These are phyloP conservation scores for Puma concolor DNA, from an alignment of 2,113 vertebrate genomes.

Conservation along the genomic window DNA sequence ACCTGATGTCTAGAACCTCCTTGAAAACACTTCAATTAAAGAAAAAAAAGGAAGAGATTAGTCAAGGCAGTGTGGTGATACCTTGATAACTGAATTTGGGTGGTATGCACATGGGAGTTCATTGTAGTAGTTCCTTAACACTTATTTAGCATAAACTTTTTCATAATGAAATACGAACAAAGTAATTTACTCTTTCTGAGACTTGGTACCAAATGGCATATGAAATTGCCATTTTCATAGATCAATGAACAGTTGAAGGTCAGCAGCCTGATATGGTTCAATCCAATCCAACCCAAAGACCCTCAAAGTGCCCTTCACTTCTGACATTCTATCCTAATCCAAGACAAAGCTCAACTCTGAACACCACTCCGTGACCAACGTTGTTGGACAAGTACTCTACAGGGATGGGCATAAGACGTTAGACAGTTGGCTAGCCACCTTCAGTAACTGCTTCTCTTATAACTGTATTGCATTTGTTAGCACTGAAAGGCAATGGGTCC, in stretches of 20 bases:
- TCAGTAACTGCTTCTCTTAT: background rate
- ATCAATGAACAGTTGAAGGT: background rate
- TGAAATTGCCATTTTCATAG: background rate
- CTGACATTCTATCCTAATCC: background rate
- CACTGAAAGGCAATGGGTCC: background rate
- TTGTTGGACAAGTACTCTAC: background rate
- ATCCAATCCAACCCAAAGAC: background rate
- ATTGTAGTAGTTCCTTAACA: background rate
- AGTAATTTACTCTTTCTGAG: background rate
- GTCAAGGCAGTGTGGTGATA: background rate
- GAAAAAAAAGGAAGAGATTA: background rate
- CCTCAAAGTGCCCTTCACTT: background rate
- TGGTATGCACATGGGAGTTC: background rate
- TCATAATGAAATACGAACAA: constrained; percentile 15
- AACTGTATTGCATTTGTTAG: background rate
- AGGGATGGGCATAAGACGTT: background rate
- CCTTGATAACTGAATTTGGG: background rate
- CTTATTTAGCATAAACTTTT: background rate
- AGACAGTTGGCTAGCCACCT: background rate
- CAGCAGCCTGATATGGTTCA: background rate
- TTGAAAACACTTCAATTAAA: background rate
- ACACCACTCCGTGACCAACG: background rate
- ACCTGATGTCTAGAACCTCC: background rate
- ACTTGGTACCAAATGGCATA: background rate
- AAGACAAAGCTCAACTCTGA: background rate